These are phyloP conservation scores for Fregata magnificens DNA, from an alignment of 2,113 vertebrate genomes.

Conservation along the genomic window DNA sequence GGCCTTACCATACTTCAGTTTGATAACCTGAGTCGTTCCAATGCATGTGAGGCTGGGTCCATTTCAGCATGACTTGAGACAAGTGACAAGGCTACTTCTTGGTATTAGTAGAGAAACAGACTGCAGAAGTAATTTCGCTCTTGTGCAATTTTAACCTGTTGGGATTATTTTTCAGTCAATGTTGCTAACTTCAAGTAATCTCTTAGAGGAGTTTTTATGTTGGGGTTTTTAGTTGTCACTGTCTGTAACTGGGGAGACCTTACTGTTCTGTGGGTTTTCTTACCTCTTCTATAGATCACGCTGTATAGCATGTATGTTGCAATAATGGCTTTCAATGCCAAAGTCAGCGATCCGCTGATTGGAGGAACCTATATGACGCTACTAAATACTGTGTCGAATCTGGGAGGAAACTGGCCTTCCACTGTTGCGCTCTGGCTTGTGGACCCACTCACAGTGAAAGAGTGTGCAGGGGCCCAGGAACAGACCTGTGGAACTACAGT, in stretches of 20 bases:
- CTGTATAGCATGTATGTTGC: constrained; percentile 98
- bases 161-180: background rate
- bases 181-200: background rate
- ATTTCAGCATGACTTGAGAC: background rate
- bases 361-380: constrained; percentile 99
- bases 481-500: constrained; percentile 81
- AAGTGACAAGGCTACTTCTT: background rate
- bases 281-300: constrained; percentile 74
- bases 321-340: constrained; percentile 97
- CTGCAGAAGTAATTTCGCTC: background rate
- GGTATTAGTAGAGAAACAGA: background rate
- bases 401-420: constrained; percentile 96
- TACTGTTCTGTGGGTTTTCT: background rate
- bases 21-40: background rate
- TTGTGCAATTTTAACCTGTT: background rate
- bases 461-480: constrained; percentile 79
- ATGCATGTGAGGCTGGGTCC: background rate
- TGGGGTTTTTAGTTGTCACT: rapidly evolving
- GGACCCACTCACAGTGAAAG: constrained; percentile 92
- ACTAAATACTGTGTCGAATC: constrained; percentile 93
- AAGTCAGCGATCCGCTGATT: constrained; percentile 95
- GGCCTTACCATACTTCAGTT: background rate
- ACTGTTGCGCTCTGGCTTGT: constrained; percentile 95
- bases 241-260: background rate
- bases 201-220: too few species aligned